These are phyloP conservation scores for Antigone vipio DNA, from an alignment of 2,113 vertebrate species.

Conservation along the genomic window DNA sequence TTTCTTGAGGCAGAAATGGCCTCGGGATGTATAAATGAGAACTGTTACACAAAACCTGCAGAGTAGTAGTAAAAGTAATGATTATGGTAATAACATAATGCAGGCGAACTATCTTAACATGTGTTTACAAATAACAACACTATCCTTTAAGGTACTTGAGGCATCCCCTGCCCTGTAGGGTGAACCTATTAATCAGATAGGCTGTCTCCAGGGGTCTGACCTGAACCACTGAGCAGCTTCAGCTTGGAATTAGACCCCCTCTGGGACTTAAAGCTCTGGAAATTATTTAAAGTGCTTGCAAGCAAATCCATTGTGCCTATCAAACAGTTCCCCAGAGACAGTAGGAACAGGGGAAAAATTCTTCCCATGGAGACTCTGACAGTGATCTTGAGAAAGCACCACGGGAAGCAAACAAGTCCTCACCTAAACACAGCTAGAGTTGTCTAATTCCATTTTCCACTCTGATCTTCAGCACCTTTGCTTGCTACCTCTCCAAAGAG, in stretches of 20 bases:
- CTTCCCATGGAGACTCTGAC: conserved; percentile 23
- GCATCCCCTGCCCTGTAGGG: neutral
- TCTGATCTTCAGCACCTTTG: conserved; percentile 32
- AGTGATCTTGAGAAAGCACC: conserved; percentile 37
- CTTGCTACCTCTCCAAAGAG: conserved; percentile 1
- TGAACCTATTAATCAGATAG: conserved; percentile 12
- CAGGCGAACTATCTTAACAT: neutral
- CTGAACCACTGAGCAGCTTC: conserved; percentile 17
- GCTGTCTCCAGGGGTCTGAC: neutral
- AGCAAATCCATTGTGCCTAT: conserved; percentile 56
- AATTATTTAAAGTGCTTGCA: conserved; percentile 62
- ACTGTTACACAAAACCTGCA: neutral
- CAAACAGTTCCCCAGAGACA: conserved; percentile 34
- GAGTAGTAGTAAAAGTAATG: conserved; percentile 4
- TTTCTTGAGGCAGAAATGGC: neutral
- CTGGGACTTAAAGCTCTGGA: conserved; percentile 34
- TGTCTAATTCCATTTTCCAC: conserved; percentile 13
- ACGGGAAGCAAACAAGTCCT: conserved; percentile 22
- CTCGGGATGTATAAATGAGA: neutral
- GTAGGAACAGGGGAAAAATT: neutral
- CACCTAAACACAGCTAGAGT: conserved; percentile 28
- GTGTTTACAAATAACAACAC: conserved; percentile 42
- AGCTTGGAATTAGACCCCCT: conserved; percentile 24
- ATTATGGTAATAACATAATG: conserved; percentile 24
- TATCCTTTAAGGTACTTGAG: neutral